These are phyloP conservation scores for Eudorcas thomsonii DNA, from an alignment of 2,113 vertebrate genomes.

Conservation along the genomic window DNA sequence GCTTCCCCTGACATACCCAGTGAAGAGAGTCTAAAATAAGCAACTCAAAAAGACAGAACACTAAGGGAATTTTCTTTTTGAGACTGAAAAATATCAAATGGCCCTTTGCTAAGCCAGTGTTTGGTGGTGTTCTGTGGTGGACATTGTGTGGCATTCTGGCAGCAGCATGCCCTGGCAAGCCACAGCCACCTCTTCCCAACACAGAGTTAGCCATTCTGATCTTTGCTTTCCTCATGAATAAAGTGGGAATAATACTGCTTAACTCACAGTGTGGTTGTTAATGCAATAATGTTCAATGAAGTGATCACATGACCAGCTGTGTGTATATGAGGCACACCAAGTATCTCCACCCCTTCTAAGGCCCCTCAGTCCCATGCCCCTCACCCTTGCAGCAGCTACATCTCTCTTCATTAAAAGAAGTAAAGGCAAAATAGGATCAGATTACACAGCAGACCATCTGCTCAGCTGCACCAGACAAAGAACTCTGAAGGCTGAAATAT, in stretches of 20 bases:
- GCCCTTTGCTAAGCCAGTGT: neutral
- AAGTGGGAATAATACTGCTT: neutral
- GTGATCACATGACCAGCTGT: neutral
- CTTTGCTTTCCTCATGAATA: neutral
- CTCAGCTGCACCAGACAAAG: neutral
- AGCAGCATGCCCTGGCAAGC: fast-evolving
- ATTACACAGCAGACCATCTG: neutral
- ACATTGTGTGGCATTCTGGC: fast-evolving
- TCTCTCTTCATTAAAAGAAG: neutral
- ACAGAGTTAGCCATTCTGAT: neutral
- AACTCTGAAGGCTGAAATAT: neutral
- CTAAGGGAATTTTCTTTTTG: neutral
- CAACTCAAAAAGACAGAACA: neutral
- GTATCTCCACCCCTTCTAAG: neutral
- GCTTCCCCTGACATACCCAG: neutral
- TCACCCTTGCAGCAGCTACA: neutral
- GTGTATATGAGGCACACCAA: neutral
- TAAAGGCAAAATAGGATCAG: neutral
- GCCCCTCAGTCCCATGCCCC: neutral
- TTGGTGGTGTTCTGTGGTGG: neutral
- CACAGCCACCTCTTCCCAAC: neutral
- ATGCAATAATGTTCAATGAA: neutral
- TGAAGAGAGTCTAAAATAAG: neutral
- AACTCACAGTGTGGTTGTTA: neutral
- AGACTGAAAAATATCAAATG: neutral